phyloP scores from a whole-genome alignment of 2,797 vertebrate genomes.

The Melanotaenia boesemani region DNA sequence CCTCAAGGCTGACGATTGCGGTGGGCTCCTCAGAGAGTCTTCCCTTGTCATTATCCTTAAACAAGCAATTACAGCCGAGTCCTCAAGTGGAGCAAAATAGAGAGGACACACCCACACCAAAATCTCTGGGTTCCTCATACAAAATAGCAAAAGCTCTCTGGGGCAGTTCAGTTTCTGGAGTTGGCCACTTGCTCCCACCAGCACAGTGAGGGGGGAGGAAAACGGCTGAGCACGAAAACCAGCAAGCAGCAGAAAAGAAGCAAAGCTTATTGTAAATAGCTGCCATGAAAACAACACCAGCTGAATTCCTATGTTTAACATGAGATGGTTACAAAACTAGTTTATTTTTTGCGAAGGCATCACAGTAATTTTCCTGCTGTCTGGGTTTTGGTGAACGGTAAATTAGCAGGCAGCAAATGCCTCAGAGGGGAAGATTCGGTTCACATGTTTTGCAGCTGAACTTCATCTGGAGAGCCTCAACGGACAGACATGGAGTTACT shows the following conservation, averaged over 20 bases:
- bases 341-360: constrained; percentile 60
- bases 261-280: constrained; percentile 58
- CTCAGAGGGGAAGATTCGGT: constrained; percentile 25
- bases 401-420: constrained; percentile 54
- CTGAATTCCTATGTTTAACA: constrained; percentile 62
- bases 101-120: constrained; percentile 74
- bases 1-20: constrained; percentile 74
- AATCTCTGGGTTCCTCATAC: constrained; percentile 65
- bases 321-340: constrained; percentile 60
- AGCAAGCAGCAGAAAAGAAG: constrained; percentile 41
- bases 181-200: constrained; percentile 44
- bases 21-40: constrained; percentile 71
- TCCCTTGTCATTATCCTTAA: constrained; percentile 84
- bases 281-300: constrained; percentile 45
- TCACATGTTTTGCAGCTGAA: constrained; percentile 36
- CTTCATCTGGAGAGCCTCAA: not conserved
- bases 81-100: constrained; percentile 68
- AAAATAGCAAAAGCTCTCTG: constrained; percentile 50
- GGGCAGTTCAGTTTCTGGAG: constrained; percentile 60
- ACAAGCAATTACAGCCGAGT: constrained; percentile 80
- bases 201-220: constrained; percentile 53
- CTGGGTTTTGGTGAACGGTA: constrained; percentile 50
- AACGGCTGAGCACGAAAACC: constrained; percentile 48
- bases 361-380: constrained; percentile 55
- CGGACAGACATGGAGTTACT: not conserved